Conservation (phyloP, 2,113 vertebrate species). For the rabbit (Oryctolagus cuniculus) region mOryCun1.1 NC_091442.1:45674001-45674500, state of each 20-base stretch:
- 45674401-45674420: background rate
- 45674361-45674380: background rate
- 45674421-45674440: slow-evolving; percentile 5
- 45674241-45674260: slow-evolving; percentile 25
- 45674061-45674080: background rate
- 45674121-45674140: background rate
- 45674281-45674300: background rate
- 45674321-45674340: slow-evolving; percentile 40
- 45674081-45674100: background rate
- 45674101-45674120: background rate
- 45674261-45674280: background rate
- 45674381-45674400: background rate
- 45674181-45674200: background rate
- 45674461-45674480: background rate
- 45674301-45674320: background rate
- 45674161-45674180: background rate
- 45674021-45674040: slow-evolving; percentile 33
- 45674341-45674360: background rate
- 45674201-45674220: background rate
- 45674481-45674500: background rate
- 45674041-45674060: background rate
- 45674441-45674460: background rate
- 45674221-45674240: background rate
- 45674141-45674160: background rate
- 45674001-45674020: background rate